Base-by-base conservation (phyloP, 1,140 invertebrate genomes). In the Archivesica marissinica region DNA sequence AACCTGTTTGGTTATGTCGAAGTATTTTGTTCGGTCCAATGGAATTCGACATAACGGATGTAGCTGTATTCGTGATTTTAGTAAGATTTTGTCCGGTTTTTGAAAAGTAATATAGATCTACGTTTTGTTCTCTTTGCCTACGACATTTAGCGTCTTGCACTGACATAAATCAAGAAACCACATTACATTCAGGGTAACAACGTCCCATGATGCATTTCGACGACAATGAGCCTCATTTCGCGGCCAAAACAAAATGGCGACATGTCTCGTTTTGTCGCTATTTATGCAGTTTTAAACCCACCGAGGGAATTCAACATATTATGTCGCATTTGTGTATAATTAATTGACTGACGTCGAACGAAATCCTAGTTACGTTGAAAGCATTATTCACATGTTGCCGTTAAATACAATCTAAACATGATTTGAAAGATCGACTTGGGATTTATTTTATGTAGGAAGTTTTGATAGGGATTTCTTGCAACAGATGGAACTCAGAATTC, bases 221-320 rank as follows among this genome's bases (percentile, higher is more conserved):
- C 15, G 23, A 64, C 59, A 64, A 64, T 64, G 59, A 64, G 30
- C 30, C 25, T 64, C 28, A 35, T 64, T 64, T 64, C 30, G 30
- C 3, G 30, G 4, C 13, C 59, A 64, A 64, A 64, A 64, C 59
- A 64, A 64, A 64, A 64, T 64, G 59, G 59, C 59, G 59, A 64
- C 59, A 33, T 64, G 59, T 64, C 59, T 64, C 59, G 30, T 64
- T 64, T 64, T 64, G 30, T 35, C 23, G n/a, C 28, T 30, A 64
- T 64, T 64, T 64, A 64, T 64, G 30, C n/a, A 0, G 23, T 35
- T 64, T 64, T 35, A 64, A 33, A 64, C 30, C 59, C 38, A 17
- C 38, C 59, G 2, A 17, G 59, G 59, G 59, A 64, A 28, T 64
- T 35, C 2, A 2, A 35, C 11, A 64, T 35, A 35, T 64, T 64